Evolutionary conservation across 2,888 invertebrate genomes (phyloP), one percentile per base, ranked within the genome.

Genomic region (Melieria omissa): DNA sequence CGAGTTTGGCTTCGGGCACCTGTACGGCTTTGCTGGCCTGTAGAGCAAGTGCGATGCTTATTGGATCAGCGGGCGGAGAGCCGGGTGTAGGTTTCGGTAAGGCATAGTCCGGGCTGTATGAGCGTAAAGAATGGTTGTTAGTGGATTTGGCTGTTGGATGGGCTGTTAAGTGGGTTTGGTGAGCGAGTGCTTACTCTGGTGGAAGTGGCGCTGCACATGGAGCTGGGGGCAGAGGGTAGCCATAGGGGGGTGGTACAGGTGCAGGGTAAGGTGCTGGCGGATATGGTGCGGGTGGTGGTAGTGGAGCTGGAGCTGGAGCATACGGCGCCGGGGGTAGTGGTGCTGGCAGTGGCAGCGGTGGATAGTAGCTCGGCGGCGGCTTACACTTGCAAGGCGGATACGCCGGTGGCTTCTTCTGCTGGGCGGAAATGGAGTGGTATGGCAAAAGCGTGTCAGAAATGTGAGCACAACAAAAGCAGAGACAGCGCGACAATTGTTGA

Each of bases 1-100:
- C 82, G 7, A 90, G 78, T 74, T 86, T 87, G 8, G 88, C 88
- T 79, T 90, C 90, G 0, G 87, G 86, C 6, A 87, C 84, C 29
- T 82, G 81, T 57, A 86, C 84, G 8, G 87, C 83, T 64, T 86
- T 87, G 14, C 84, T 85, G 10, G 86, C 82, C 73, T 87, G 87
- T 60, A 85, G 83, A 2, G 89, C 88, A 16, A 89, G 76, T 5
- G 86, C 83, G 14, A 89, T 80, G 55, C 89, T 89, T 1, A 89
- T 88, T 7, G 89, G 86, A 82, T 89, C 89, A 0, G 89, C 89
- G 6, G 89, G 86, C 8, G 79, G 58, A 4, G 79, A 79, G 45
- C 80, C 73, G 29, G 81, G 74, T 41, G 62, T 66, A 8, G 71
- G 52, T 10, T 41, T n/a, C 12, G 47, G 16, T 14, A 5, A 9